Percentiles rank a stretch among this genome's conserved stretches.
phyloP scores from a whole-genome alignment of 2,797 vertebrate genomes.

The Decapterus maruadsi region DNA sequence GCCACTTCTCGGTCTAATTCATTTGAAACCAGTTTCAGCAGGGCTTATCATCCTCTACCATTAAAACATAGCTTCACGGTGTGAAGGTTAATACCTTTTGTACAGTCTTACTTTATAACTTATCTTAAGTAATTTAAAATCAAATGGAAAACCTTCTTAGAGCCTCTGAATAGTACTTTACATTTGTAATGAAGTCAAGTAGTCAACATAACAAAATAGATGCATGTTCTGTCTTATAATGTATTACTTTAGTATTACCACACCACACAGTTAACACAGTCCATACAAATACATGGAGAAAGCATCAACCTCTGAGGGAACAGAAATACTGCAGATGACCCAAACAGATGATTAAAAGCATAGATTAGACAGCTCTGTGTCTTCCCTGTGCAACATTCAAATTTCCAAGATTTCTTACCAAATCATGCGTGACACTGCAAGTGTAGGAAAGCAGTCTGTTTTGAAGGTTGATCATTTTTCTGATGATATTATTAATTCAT shows the following conservation, averaged over 20 bases:
- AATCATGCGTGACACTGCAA: not conserved
- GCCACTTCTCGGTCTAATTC: slow-evolving; percentile 33
- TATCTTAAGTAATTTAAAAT: not conserved
- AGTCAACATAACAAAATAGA: not conserved
- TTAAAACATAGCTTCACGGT: not conserved
- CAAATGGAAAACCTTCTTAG: not conserved
- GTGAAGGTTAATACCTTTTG: not conserved
- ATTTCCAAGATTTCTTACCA: not conserved
- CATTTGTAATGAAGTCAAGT: not conserved
- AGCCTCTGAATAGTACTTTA: not conserved
- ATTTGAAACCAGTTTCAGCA: slow-evolving; percentile 22
- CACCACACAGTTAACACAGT: too few species aligned
- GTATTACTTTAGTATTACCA: too few species aligned
- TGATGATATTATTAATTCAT: not conserved
- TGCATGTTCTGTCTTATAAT: too few species aligned
- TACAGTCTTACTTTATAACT: not conserved
- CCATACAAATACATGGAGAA: too few species aligned
- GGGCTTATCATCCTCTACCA: not conserved
- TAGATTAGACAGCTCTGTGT: too few species aligned
- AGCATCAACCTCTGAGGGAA: too few species aligned
- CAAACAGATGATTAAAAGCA: too few species aligned
- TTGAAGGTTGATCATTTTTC: not conserved
- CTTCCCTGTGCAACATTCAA: too few species aligned
- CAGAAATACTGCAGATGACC: not conserved
- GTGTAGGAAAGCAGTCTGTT: not conserved